Conservation (phyloP, 2,888 invertebrate species). For the Trichopoda pennipes region DNA sequence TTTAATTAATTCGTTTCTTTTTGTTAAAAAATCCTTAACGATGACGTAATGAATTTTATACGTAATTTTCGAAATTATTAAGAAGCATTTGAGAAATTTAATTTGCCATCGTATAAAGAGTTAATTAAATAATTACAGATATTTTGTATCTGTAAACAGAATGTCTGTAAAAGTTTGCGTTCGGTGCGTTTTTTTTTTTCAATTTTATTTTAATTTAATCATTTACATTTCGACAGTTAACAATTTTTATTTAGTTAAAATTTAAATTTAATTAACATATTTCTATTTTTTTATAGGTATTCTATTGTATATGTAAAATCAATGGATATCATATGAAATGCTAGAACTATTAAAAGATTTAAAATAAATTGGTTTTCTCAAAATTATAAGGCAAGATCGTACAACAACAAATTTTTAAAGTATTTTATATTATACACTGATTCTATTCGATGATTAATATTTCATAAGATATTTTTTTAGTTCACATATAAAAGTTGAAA, state of each 20-base stretch:
- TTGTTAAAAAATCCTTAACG: no score
- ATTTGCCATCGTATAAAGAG: no score
- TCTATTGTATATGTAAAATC: slow-evolving; percentile 24
- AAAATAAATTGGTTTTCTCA: slow-evolving; percentile 35
- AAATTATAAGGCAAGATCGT: slow-evolving; percentile 64
- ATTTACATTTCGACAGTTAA: slow-evolving; percentile 42
- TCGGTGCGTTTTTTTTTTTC: no score
- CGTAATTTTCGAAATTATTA: no score
- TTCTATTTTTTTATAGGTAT: background rate
- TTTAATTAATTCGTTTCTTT: no score
- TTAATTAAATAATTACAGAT: no score
- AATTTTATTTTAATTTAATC: slow-evolving; percentile 10
- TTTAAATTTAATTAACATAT: slow-evolving; percentile 9
- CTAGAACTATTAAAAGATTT: slow-evolving; percentile 47
- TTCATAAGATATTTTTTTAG: slow-evolving; percentile 36
- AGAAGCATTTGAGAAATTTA: no score
- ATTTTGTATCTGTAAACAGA: no score
- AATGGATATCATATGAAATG: slow-evolving; percentile 16
- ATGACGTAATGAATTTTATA: no score
- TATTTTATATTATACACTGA: slow-evolving; percentile 32
- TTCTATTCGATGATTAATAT: slow-evolving; percentile 59
- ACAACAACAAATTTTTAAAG: slow-evolving; percentile 56
- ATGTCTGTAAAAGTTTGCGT: no score
- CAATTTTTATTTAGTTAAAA: slow-evolving; percentile 42
- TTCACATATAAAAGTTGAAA: slow-evolving; percentile 4